Evolutionary conservation across 2,888 invertebrate genomes (phyloP).

Genomic region (Temnothorax rugatulus): DNA sequence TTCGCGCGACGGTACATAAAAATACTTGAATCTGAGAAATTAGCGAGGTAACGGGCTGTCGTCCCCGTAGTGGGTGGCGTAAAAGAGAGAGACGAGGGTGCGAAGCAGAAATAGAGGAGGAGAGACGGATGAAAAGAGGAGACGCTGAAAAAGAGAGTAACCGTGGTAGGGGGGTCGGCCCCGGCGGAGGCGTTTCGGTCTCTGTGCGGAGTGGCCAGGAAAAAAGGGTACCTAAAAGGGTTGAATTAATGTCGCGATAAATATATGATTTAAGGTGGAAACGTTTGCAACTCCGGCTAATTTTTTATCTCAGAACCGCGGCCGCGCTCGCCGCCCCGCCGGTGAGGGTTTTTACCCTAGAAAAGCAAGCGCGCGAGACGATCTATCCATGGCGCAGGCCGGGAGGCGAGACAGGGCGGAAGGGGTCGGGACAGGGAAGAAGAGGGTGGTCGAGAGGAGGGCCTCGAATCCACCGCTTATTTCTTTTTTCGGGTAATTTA

Average conservation of each 20-base stretch:
- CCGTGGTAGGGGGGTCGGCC: constrained; percentile 57
- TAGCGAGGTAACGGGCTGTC: constrained; percentile 84
- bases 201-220: constrained; percentile 76
- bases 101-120: constrained; percentile 41
- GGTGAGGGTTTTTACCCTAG: constrained; percentile 79
- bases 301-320: constrained; percentile 86
- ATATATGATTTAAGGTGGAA: constrained; percentile 86
- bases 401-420: constrained; percentile 57
- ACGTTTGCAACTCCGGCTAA: constrained; percentile 86
- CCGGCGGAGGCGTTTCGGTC: constrained; percentile 70
- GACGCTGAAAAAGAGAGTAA: constrained; percentile 66
- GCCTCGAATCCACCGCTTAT: constrained; percentile 74
- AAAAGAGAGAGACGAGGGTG: constrained; percentile 56
- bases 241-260: constrained; percentile 87
- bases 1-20: constrained; percentile 82
- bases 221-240: constrained; percentile 85
- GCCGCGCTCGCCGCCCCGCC: constrained; percentile 56
- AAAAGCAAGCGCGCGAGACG: constrained; percentile 75
- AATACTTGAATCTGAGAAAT: constrained; percentile 87
- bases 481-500: constrained; percentile 84
- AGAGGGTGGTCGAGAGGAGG: constrained; percentile 47
- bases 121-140: constrained; percentile 55
- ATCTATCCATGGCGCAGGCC: constrained; percentile 61
- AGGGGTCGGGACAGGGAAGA: constrained; percentile 51
- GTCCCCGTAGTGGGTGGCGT: constrained; percentile 64